phyloP scores from a whole-genome alignment of 2,113 vertebrate genomes.

The Egretta garzetta region DNA sequence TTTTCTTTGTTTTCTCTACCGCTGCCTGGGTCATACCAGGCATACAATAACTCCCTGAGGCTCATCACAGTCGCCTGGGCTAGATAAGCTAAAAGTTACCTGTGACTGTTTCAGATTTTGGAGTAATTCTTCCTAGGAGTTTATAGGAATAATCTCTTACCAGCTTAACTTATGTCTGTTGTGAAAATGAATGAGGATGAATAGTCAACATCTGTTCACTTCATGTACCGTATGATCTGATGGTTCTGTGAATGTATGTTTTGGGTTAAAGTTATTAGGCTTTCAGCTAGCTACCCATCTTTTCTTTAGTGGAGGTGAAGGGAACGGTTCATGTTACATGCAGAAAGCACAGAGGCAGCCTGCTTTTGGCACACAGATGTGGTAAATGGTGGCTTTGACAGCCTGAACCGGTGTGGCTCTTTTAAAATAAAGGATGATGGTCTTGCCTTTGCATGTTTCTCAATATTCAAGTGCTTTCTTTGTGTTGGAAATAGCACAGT shows the following conservation, averaged over 20 bases:
- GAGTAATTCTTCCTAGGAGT: background rate
- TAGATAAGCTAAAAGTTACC: background rate
- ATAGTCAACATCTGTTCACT: background rate
- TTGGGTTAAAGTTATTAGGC: background rate
- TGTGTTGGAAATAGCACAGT: background rate
- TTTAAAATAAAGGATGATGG: background rate
- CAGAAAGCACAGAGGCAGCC: background rate
- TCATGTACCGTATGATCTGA: background rate
- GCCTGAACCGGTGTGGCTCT: background rate
- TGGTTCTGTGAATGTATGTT: background rate
- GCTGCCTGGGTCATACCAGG: background rate
- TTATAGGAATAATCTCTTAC: background rate
- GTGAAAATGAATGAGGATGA: background rate
- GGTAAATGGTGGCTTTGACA: background rate
- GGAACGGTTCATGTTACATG: background rate
- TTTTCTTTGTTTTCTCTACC: background rate
- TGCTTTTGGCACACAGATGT: background rate
- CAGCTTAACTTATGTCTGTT: background rate
- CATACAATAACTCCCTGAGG: background rate
- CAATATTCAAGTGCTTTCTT: background rate
- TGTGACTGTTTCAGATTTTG: background rate
- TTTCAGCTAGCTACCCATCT: background rate
- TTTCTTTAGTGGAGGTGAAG: background rate
- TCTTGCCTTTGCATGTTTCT: background rate
- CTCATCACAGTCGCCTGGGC: background rate